Percentiles rank a stretch among this genome's conserved stretches.
These are phyloP conservation scores for Crotalus viridis DNA, from an alignment of 2,113 vertebrate species.

Conservation along the genomic window DNA sequence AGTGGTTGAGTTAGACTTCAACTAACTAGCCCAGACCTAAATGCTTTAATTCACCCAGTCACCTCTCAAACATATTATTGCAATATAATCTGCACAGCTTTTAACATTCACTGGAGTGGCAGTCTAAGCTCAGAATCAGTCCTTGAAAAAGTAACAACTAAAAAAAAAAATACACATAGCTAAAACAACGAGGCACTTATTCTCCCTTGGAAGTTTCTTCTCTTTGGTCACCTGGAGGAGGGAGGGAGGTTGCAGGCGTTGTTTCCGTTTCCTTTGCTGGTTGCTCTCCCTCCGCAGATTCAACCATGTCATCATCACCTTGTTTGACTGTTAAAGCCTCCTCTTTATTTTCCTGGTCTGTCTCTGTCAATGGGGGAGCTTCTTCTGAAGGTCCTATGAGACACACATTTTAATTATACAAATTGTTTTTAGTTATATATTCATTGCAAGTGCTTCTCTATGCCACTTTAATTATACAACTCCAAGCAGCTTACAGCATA, in stretches of 20 bases:
- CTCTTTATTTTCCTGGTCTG: slow-evolving; percentile 56
- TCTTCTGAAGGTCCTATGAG: slow-evolving; percentile 67
- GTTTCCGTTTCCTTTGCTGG: slow-evolving; percentile 59
- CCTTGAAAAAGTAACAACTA: slow-evolving; percentile 68
- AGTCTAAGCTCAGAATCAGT: slow-evolving; percentile 62
- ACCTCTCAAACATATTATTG: slow-evolving; percentile 39
- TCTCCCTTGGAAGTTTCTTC: slow-evolving; percentile 82
- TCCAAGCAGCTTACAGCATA: neutral
- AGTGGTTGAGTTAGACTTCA: slow-evolving; percentile 55
- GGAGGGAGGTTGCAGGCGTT: slow-evolving; percentile 55
- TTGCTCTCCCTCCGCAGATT: slow-evolving; percentile 60
- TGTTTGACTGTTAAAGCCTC: slow-evolving; percentile 48
- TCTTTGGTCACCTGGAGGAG: slow-evolving; percentile 72
- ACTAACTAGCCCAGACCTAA: slow-evolving; percentile 55
- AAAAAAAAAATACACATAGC: slow-evolving; percentile 65
- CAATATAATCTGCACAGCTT: slow-evolving; percentile 56
- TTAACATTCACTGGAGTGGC: slow-evolving; percentile 60
- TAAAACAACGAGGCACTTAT: slow-evolving; percentile 70
- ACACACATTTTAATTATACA: neutral
- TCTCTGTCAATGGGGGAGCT: slow-evolving; percentile 26
- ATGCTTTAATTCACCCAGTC: slow-evolving; percentile 49
- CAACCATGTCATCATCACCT: slow-evolving; percentile 43
- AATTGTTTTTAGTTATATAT: neutral
- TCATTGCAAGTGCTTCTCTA: neutral
- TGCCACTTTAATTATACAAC: neutral